phyloP scores from a whole-genome alignment of 2,797 vertebrate species.

The Anableps anableps region DNA sequence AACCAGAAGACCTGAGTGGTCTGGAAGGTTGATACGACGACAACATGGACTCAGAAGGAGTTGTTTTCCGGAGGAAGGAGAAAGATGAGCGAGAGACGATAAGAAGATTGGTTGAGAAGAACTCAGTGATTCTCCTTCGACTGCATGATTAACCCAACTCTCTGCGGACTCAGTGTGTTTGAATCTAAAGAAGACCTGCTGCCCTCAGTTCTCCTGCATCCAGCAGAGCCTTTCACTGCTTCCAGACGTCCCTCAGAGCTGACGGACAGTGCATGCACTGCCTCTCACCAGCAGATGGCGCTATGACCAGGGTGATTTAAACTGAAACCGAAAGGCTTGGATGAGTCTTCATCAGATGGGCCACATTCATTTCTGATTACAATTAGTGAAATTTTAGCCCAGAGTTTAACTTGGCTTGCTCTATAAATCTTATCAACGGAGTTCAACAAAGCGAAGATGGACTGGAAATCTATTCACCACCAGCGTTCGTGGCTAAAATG shows the following conservation, averaged over 20 bases:
- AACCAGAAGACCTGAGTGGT: no score
- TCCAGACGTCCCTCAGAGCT: no score
- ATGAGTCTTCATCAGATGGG: background rate
- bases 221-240: background rate
- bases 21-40: no score
- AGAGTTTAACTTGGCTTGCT: no score
- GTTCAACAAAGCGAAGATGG: no score
- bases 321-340: background rate
- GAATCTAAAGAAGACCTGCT: background rate
- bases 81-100: conserved; percentile 68
- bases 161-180: background rate
- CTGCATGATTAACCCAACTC: conserved; percentile 45
- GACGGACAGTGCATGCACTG: background rate
- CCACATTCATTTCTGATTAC: background rate
- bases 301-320: background rate
- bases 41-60: no score
- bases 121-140: conserved; percentile 51
- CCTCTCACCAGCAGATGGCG: background rate
- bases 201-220: background rate
- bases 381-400: background rate
- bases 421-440: no score
- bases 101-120: conserved; percentile 79
- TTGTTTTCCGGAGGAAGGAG: conserved; percentile 48
- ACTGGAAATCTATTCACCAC: background rate
- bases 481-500: background rate